A percentile compares a stretch with the other conserved stretches of the same genome.
Evolutionary conservation across 2,888 invertebrate genomes (phyloP).

Genomic region (Steinernema carpocapsae): DNA sequence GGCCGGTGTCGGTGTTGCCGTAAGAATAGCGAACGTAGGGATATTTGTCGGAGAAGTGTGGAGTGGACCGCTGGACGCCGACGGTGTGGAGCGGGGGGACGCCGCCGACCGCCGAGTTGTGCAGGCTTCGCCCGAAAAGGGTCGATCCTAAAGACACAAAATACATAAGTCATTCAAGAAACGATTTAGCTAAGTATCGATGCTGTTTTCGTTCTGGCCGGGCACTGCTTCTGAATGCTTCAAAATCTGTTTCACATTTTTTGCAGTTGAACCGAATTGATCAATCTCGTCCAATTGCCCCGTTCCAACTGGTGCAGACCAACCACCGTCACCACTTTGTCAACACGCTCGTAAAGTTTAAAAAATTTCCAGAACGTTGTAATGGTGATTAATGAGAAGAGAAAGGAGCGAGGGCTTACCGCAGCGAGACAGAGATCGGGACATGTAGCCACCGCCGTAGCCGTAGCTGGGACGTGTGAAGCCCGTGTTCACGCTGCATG

Average conservation of each 20-base stretch:
- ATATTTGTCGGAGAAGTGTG: slow-evolving; percentile 65
- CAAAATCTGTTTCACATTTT: slow-evolving; percentile 23
- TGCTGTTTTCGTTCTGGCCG: no score
- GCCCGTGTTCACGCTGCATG: slow-evolving; percentile 53
- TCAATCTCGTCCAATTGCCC: not conserved
- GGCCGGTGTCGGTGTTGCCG: slow-evolving; percentile 60
- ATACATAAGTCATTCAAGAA: not conserved
- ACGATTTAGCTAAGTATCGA: no score
- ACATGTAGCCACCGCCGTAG: slow-evolving; percentile 67
- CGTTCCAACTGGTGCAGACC: slow-evolving; percentile 7
- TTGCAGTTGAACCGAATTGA: slow-evolving; percentile 27
- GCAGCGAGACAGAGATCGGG: slow-evolving; percentile 62
- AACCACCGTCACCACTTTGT: slow-evolving; percentile 14
- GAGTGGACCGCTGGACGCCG: slow-evolving; percentile 66
- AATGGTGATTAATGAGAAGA: not conserved
- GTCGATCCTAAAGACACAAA: slow-evolving; percentile 53
- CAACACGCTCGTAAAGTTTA: slow-evolving; percentile 24
- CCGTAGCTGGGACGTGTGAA: slow-evolving; percentile 60
- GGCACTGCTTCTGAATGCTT: no score
- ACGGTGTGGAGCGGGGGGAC: slow-evolving; percentile 65
- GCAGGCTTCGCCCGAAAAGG: slow-evolving; percentile 63
- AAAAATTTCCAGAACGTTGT: slow-evolving; percentile 35
- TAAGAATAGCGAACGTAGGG: slow-evolving; percentile 65
- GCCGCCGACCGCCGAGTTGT: slow-evolving; percentile 60
- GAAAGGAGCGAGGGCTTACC: slow-evolving; percentile 45